These are phyloP conservation scores for Ifrita kowaldi DNA, from an alignment of 2,113 vertebrate species.

Conservation along the genomic window DNA sequence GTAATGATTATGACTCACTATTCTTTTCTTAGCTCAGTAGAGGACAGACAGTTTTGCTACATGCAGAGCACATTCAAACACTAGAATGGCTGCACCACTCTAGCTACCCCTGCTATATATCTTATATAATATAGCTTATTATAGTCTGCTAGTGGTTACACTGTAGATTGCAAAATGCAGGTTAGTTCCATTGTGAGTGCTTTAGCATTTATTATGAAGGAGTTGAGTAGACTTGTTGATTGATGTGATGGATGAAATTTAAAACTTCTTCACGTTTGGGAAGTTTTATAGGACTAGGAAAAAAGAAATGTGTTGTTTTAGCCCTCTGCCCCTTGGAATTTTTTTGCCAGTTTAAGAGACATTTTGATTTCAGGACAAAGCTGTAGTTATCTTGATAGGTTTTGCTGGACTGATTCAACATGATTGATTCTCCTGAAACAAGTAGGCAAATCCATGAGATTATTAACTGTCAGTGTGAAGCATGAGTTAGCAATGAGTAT, in stretches of 20 bases:
- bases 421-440: not conserved
- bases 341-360: not conserved
- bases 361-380: not conserved
- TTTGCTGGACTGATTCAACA: not conserved
- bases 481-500: not conserved
- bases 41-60: not conserved
- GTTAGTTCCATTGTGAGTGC: not conserved
- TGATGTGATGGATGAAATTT: not conserved
- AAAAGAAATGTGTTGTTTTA: not conserved
- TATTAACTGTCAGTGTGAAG: not conserved
- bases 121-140: not conserved
- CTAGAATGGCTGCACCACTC: not conserved
- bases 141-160: not conserved
- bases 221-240: not conserved
- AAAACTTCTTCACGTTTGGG: not conserved
- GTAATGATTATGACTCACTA: not conserved
- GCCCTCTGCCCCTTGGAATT: not conserved
- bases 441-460: not conserved
- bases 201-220: not conserved
- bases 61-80: not conserved
- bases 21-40: not conserved
- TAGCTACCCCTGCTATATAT: not conserved
- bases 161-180: not conserved
- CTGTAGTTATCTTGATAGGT: not conserved
- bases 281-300: not conserved